Conservation (phyloP, 2,888 invertebrate genomes). For the Trachelus iudaicus region DNA sequence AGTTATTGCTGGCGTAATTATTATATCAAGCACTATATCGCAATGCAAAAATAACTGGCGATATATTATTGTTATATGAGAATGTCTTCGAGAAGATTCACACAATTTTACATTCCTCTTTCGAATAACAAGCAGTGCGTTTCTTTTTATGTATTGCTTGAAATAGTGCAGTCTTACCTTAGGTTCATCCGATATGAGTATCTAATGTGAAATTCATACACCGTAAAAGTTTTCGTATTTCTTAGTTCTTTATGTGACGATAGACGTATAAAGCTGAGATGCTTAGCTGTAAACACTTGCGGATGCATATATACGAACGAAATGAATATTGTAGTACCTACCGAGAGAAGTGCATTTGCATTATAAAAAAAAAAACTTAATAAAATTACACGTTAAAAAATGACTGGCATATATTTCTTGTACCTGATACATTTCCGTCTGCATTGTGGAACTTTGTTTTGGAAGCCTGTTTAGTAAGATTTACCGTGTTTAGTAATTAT, state of each 20-base stretch:
- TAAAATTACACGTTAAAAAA: conserved; percentile 12
- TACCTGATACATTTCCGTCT: neutral
- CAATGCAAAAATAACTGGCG: neutral
- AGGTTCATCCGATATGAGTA: neutral
- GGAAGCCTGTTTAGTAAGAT: neutral
- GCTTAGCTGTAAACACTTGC: conserved; percentile 33
- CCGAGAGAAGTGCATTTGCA: conserved; percentile 30
- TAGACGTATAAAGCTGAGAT: conserved; percentile 14
- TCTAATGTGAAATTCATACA: conserved; percentile 39
- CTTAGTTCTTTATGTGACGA: neutral
- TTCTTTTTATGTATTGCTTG: neutral
- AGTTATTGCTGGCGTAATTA: too few species aligned
- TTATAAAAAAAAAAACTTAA: conserved; percentile 28
- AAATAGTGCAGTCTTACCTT: neutral
- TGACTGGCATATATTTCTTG: neutral
- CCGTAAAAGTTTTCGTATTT: conserved; percentile 28
- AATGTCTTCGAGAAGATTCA: neutral
- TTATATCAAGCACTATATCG: too few species aligned
- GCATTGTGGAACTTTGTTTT: neutral
- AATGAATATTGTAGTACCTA: conserved; percentile 24
- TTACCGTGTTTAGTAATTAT: too few species aligned
- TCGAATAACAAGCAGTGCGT: neutral
- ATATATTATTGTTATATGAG: too few species aligned
- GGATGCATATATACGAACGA: conserved; percentile 31
- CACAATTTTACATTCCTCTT: neutral